These are phyloP conservation scores for Polietes domitor DNA, from an alignment of 2,888 invertebrate genomes.

Conservation along the genomic window DNA sequence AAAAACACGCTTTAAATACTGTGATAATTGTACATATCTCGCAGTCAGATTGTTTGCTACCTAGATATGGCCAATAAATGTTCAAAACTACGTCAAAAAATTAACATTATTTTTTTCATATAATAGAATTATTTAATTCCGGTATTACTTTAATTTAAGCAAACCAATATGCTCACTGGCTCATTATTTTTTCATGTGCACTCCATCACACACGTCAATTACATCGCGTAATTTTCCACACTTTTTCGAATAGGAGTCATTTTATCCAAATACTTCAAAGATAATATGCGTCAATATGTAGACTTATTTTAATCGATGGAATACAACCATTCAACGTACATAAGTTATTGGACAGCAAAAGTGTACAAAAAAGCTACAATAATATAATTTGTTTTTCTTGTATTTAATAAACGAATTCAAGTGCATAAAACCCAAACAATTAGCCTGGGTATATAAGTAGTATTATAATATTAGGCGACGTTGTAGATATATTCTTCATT, in stretches of 20 bases:
- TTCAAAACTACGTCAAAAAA: no score
- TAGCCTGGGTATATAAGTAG: slow-evolving; percentile 35
- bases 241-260: not conserved
- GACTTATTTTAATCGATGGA: not conserved
- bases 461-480: slow-evolving; percentile 40
- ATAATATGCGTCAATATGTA: not conserved
- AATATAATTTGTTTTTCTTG: slow-evolving; percentile 29
- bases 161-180: no score
- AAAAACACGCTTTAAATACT: no score
- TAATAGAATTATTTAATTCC: no score
- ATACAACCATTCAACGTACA: not conserved
- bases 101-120: no score
- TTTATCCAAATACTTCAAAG: slow-evolving; percentile 8
- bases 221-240: not conserved
- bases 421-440: slow-evolving; percentile 32
- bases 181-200: not conserved
- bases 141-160: no score
- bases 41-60: no score
- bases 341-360: not conserved
- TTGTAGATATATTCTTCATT: slow-evolving; percentile 28
- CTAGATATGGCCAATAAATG: no score
- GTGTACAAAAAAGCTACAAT: not conserved
- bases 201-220: no score
- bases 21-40: no score
- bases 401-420: slow-evolving; percentile 33